phyloP scores from a whole-genome alignment of 2,888 invertebrate species.

The Diarsia dahlii region DNA sequence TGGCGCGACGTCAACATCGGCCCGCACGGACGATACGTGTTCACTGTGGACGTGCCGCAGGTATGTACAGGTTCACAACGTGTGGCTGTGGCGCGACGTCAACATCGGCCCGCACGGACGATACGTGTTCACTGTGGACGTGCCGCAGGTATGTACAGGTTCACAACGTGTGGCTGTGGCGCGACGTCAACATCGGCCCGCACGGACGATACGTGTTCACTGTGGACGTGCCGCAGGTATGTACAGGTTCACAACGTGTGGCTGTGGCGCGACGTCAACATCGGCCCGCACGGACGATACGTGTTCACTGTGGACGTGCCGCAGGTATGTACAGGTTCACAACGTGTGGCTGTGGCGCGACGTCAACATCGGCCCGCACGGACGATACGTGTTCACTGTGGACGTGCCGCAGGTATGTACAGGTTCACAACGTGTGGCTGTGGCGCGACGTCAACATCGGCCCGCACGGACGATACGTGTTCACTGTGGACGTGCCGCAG shows the following conservation, averaged over 20 bases:
- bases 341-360: slow-evolving; percentile 99
- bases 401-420: no score
- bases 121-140: slow-evolving; percentile 95
- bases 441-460: slow-evolving; percentile 98
- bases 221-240: slow-evolving; percentile 96
- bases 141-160: no score
- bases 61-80: no score
- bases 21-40: slow-evolving; percentile 96
- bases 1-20: slow-evolving; percentile 98
- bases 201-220: slow-evolving; percentile 97
- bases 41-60: slow-evolving; percentile 97
- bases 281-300: slow-evolving; percentile 96
- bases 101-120: slow-evolving; percentile 97
- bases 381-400: slow-evolving; percentile 96
- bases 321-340: no score
- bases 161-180: slow-evolving; percentile 99
- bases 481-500: slow-evolving; percentile 95
- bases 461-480: slow-evolving; percentile 96
- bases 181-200: slow-evolving; percentile 97
- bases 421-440: slow-evolving; percentile 98
- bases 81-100: slow-evolving; percentile 98
- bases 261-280: slow-evolving; percentile 98
- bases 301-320: slow-evolving; percentile 97
- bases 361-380: slow-evolving; percentile 97
- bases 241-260: slow-evolving; percentile 98